Percentiles rank a stretch among this genome's conserved stretches.
phyloP scores from a whole-genome alignment of 2,113 vertebrate genomes.

The Phainopepla nitens region DNA sequence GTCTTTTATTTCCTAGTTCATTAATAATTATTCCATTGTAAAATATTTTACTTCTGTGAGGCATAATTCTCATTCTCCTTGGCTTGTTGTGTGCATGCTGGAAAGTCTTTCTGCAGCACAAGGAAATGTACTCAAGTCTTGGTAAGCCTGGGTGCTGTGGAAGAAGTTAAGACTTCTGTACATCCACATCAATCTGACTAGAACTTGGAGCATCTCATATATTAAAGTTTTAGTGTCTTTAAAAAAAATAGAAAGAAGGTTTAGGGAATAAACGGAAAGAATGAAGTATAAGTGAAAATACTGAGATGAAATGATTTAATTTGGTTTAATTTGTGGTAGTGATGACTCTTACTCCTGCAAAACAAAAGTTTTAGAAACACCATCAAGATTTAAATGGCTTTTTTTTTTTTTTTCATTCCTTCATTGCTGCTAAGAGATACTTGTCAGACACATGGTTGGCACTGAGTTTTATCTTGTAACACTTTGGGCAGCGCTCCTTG shows the following conservation, averaged over 20 bases:
- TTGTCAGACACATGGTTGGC: background rate
- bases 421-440: background rate
- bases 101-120: background rate
- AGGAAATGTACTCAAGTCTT: background rate
- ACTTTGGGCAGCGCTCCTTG: accelerated
- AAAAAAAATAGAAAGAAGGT: background rate
- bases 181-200: background rate
- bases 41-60: background rate
- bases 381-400: background rate
- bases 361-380: background rate
- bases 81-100: background rate
- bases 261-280: background rate
- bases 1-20: background rate
- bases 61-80: background rate
- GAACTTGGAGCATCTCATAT: background rate
- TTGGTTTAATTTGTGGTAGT: accelerated
- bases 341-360: background rate
- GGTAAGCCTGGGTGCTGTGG: background rate
- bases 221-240: background rate
- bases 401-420: background rate
- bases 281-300: background rate
- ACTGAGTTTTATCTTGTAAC: background rate
- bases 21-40: background rate
- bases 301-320: background rate
- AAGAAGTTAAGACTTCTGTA: background rate